Conservation (phyloP, 2,113 vertebrate species). For the Phodopus roborovskii region DNA sequence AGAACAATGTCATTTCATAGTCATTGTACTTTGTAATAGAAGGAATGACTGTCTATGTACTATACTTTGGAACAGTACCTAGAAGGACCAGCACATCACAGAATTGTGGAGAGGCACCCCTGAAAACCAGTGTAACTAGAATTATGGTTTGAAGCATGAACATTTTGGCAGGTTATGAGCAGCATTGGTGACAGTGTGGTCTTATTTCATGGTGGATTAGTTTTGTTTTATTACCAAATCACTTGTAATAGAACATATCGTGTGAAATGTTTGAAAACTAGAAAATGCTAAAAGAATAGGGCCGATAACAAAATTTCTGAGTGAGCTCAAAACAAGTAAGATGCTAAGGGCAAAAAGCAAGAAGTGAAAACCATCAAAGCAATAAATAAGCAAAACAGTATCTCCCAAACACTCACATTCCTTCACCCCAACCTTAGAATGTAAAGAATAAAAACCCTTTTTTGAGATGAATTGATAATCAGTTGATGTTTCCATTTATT, state of each 20-base stretch:
- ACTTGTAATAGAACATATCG: constrained; percentile 35
- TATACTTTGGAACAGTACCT: neutral
- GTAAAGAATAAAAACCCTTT: neutral
- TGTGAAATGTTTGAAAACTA: constrained; percentile 41
- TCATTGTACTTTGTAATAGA: constrained; percentile 31
- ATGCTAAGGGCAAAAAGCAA: neutral
- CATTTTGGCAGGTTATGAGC: constrained; percentile 22
- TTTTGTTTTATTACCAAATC: constrained; percentile 14
- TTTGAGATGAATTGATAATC: constrained; percentile 24
- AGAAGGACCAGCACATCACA: neutral
- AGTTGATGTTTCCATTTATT: constrained; percentile 28
- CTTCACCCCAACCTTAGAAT: neutral
- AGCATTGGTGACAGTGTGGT: neutral
- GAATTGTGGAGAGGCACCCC: neutral
- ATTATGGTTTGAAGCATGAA: constrained; percentile 46
- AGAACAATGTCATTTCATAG: constrained; percentile 9
- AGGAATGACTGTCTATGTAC: neutral
- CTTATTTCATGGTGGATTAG: constrained; percentile 32
- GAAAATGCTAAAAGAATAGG: neutral
- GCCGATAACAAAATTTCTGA: constrained; percentile 13
- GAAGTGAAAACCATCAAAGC: constrained; percentile 21
- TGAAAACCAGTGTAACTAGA: neutral
- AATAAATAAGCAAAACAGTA: constrained; percentile 32
- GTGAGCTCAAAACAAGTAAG: constrained; percentile 25
- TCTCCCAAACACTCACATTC: neutral